phyloP scores from a whole-genome alignment of 2,888 invertebrate genomes.

The Drosophila trichaetosa region DNA sequence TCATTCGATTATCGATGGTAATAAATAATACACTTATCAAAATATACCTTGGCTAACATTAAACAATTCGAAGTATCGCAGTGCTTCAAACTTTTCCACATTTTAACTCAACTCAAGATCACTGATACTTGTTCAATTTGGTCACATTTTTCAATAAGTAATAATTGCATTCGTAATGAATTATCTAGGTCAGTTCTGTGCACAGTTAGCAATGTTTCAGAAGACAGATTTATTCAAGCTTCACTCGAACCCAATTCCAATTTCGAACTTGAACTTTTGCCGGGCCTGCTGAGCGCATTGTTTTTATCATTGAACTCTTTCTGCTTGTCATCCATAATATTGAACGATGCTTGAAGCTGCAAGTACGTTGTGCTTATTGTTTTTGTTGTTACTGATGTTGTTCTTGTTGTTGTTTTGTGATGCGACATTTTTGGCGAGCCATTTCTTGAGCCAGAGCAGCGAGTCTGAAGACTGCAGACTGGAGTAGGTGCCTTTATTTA shows the following conservation, averaged over 20 bases:
- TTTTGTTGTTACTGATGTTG: constrained; percentile 13
- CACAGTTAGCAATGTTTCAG: background rate
- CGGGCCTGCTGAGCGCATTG: constrained; percentile 28
- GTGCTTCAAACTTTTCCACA: background rate
- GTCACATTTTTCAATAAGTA: background rate
- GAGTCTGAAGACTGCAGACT: constrained; percentile 2
- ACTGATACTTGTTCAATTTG: background rate
- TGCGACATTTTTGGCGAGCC: constrained; percentile 59
- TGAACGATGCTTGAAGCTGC: constrained; percentile 25
- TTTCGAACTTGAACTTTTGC: constrained; percentile 1
- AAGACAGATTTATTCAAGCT: constrained; percentile 36
- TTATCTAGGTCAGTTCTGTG: background rate
- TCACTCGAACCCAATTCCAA: background rate
- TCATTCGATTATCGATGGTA: background rate
- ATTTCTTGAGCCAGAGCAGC: constrained; percentile 8
- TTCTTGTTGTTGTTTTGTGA: constrained; percentile 30
- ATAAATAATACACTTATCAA: background rate
- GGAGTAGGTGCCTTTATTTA: constrained; percentile 82
- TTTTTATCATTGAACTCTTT: constrained; percentile 47
- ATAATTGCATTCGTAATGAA: background rate
- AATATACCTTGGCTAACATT: background rate
- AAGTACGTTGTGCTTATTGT: constrained; percentile 9
- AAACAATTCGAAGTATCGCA: background rate
- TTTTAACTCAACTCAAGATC: background rate
- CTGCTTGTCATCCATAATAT: constrained; percentile 48